Percentiles rank a stretch among this genome's conserved stretches.
phyloP scores from a whole-genome alignment of 37 sponge, comb jelly and placozoan species.

The Petrosia ficiformis region DNA sequence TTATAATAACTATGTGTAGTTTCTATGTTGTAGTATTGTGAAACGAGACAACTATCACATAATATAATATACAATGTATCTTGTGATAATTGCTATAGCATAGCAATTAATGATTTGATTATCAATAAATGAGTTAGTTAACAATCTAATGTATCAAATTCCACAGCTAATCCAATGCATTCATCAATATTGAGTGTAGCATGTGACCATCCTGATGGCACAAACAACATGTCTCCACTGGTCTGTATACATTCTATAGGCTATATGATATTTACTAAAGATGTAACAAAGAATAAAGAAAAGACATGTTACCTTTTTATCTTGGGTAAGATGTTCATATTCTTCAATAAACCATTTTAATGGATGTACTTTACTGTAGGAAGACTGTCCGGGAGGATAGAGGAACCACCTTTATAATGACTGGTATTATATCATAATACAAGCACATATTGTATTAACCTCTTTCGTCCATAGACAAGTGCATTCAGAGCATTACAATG shows the following conservation, averaged over 20 bases:
- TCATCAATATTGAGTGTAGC: constrained; percentile 46
- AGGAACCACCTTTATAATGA: constrained; percentile 32
- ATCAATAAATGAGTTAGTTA: no score
- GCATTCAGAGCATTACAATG: constrained; percentile 44
- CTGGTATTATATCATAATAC: neutral
- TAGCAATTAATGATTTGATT: no score
- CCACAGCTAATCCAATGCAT: constrained; percentile 36
- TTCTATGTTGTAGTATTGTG: neutral
- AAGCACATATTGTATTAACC: constrained; percentile 17
- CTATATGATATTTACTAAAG: neutral
- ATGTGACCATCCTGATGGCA: constrained; percentile 39
- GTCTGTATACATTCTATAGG: constrained; percentile 31
- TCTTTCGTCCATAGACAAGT: constrained; percentile 38
- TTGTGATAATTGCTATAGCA: no score
- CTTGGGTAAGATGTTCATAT: neutral
- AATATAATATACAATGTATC: neutral
- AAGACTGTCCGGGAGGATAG: constrained; percentile 6
- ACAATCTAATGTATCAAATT: constrained; percentile 13
- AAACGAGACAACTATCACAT: neutral
- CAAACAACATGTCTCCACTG: constrained; percentile 28
- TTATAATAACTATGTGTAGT: no score
- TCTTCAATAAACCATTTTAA: constrained; percentile 5
- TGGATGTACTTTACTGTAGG: constrained; percentile 28
- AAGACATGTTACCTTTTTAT: neutral
- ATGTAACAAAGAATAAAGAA: neutral